Evolutionary conservation across 2,113 vertebrate genomes (phyloP), one percentile per base, ranked within the genome.

Genomic region (Onychostoma macrolepis): DNA sequence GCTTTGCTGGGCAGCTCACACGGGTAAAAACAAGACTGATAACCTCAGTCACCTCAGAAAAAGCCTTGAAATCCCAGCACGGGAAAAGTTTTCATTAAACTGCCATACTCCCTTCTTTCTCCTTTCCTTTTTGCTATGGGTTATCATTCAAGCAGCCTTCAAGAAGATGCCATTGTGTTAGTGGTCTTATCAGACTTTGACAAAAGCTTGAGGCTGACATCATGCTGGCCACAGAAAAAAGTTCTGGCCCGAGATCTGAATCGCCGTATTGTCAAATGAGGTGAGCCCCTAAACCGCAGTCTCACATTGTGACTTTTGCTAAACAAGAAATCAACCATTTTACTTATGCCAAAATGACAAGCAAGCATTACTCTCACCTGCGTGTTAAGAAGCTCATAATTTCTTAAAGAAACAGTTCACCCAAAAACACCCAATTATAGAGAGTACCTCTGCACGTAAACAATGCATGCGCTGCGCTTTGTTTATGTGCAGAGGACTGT

Each of bases 1-100:
- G 94, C 90, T 93, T 94, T 94, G 92, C 85, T 80, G 89, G 88
- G 86, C 84, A 83, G 48, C 77, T 74, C 87, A 78, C 74, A 8
- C 48, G 17, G 67, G 71, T 86, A 87, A 79, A 88, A 89, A 88
- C 89, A 90, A 88, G 77, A 63, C 90, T 8, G 89, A 91, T 91
- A 90, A 90, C 90, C 88, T 86, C 84, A 4, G 26, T 80, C 82
- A 88, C 89, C 80, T 89, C 80, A 75, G 58, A 89, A 82, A 84
- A 72, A 83, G 89, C 87, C 86, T 83, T 63, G 78, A 83, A 83
- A 88, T 88, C 87, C 87, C 77, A 69, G 50, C 19, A 53, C 80
- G 50, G 80, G 72, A 79, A 85, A 90, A 90, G 87, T 89, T 89
- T 89, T 88, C 84, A 90, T 90, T 86, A 89, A 87, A 86, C 83